Base-by-base conservation (phyloP, 2,888 invertebrate species). In the Synergus umbraculus region DNA sequence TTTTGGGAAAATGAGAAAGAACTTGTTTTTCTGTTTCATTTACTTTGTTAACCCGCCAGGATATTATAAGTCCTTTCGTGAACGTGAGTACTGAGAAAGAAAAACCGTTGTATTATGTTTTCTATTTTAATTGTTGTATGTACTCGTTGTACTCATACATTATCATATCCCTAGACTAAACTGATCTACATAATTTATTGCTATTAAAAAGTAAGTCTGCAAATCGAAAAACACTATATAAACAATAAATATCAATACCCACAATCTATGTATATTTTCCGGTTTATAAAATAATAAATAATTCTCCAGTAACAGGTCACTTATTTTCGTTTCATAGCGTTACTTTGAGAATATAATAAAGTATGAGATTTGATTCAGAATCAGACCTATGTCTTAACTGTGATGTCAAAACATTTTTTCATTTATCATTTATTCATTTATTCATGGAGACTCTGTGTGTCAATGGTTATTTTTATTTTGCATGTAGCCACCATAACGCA, bases 11-110 rank as follows among this genome's bases (percentile, higher is more conserved):
- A 37, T 37, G 15, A 54, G 54, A 58, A 73, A 12, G 4, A 73
- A 37, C 54, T 90, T 83, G 79, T 90, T 90, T 90, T 91, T 90
- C 89, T 90, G 90, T 90, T 90, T 85, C 89, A 89, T 89, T 88
- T 86, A 84, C 88, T 86, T 88, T 93, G 83, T 85, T 87, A 87
- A 87, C 85, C 82, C 87, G 86, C 86, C 87, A 93, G 94, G 93
- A 93, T 93, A 93, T 91, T 92, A 92, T 88, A 88, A 87, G 87
- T 87, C 86, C 86, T 86, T 86, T 92, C 93, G 93, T 89, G 93
- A 94, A 94, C 93, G 94, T 94, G 93, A 94, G 94, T 94, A 94
- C 88, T 83, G 81, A 78, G 79, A 79, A 79, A 78, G 83, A 81
- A 76, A 78, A 82, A 76, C 78, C 82, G 69, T 49, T 43, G 41